Evolutionary conservation across 1,140 invertebrate species (phyloP).

Genomic region (Hylyphantes graminicola): DNA sequence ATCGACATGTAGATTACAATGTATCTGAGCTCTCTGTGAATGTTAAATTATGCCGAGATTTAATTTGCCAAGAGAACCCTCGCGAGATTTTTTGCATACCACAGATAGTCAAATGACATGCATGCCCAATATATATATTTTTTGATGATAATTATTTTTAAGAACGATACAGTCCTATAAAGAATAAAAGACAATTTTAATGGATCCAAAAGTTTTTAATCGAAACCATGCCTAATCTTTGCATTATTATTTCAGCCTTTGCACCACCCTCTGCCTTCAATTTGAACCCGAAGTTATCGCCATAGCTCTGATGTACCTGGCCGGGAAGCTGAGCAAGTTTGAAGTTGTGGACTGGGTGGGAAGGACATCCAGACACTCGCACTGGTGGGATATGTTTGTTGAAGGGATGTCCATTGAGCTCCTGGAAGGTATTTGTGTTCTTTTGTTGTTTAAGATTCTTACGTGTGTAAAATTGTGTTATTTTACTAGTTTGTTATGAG

Average conservation of each 20-base stretch:
- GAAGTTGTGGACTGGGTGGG: constrained; percentile 93
- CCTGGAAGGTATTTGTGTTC: constrained; percentile 77
- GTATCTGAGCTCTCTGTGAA: too few relatives aligned
- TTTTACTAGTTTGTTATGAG: neutral
- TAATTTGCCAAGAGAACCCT: too few relatives aligned
- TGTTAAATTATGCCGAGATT: too few relatives aligned
- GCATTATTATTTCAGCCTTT: constrained; percentile 76
- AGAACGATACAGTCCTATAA: too few relatives aligned
- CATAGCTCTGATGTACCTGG: constrained; percentile 96
- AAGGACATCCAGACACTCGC: constrained; percentile 80
- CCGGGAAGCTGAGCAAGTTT: constrained; percentile 96
- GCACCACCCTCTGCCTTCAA: constrained; percentile 95
- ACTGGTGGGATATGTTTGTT: constrained; percentile 99
- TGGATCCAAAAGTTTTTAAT: too few relatives aligned
- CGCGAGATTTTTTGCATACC: too few relatives aligned
- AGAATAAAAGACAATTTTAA: too few relatives aligned
- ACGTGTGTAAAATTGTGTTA: neutral
- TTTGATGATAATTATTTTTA: too few relatives aligned
- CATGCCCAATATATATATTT: too few relatives aligned
- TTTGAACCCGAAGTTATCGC: constrained; percentile 99
- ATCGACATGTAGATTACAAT: too few relatives aligned
- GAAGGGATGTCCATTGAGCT: constrained; percentile 95
- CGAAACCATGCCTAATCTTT: neutral
- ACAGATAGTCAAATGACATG: too few relatives aligned
- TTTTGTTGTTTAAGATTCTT: neutral